These are phyloP conservation scores for Gibbula magus DNA, from an alignment of 2,888 invertebrate species.

Conservation along the genomic window DNA sequence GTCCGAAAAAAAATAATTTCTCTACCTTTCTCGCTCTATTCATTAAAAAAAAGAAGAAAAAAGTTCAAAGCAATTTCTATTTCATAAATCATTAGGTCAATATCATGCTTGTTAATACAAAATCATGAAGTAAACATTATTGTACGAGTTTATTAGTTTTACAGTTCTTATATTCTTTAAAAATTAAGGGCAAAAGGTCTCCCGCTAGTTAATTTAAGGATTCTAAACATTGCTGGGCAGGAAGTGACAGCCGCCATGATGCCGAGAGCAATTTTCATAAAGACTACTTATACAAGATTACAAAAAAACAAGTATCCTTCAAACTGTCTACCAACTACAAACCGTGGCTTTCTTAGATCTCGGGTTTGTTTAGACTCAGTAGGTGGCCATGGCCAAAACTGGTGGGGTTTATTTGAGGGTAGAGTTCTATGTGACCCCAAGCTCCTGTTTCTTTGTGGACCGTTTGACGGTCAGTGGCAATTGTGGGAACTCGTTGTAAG, in stretches of 20 bases:
- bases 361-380: constrained; percentile 16
- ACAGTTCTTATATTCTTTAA: too few species aligned
- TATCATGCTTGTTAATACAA: too few species aligned
- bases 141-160: too few species aligned
- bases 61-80: too few species aligned
- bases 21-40: too few species aligned
- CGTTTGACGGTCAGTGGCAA: constrained; percentile 5
- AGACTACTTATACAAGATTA: constrained; percentile 18
- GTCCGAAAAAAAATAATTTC: too few species aligned
- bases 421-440: neutral
- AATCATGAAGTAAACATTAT: too few species aligned
- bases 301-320: constrained; percentile 14
- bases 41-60: too few species aligned
- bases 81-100: too few species aligned
- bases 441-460: neutral
- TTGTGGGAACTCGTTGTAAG: constrained; percentile 10
- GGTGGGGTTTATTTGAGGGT: neutral
- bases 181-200: too few species aligned
- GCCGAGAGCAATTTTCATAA: neutral
- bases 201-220: neutral
- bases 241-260: neutral
- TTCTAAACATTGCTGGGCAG: neutral
- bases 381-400: neutral
- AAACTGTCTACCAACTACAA: neutral
- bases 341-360: neutral